phyloP scores from a whole-genome alignment of 1,140 invertebrate species.

The Lerema accius region DNA sequence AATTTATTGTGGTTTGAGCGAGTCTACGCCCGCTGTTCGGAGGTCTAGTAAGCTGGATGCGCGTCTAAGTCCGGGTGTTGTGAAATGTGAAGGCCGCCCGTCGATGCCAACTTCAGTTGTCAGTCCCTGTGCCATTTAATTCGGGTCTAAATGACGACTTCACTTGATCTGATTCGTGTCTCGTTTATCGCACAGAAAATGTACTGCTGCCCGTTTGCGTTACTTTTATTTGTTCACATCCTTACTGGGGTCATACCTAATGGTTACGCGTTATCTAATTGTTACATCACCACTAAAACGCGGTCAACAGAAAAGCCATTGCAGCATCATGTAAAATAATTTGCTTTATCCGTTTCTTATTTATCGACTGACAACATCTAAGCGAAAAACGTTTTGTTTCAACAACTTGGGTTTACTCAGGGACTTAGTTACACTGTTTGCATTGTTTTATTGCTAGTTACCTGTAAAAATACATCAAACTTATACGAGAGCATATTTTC shows the following conservation, averaged over 20 bases:
- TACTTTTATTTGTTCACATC: background rate
- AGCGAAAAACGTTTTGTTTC: background rate
- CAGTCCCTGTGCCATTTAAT: conserved; percentile 74
- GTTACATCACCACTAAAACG: background rate
- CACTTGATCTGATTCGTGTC: background rate
- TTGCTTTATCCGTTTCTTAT: background rate
- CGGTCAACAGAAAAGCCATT: background rate
- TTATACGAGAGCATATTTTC: too few relatives aligned
- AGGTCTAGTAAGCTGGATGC: conserved; percentile 58
- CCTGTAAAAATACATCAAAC: too few relatives aligned
- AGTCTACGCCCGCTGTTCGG: conserved; percentile 48
- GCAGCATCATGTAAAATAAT: background rate
- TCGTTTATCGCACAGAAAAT: too few relatives aligned
- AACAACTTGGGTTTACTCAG: background rate
- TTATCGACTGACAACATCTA: background rate
- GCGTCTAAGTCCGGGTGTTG: conserved; percentile 76
- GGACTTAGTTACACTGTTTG: too few relatives aligned
- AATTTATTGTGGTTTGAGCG: conserved; percentile 44
- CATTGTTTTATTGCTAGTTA: too few relatives aligned
- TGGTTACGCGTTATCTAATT: background rate
- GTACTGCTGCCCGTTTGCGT: too few relatives aligned
- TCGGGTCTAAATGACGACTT: conserved; percentile 45
- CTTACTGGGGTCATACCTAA: background rate
- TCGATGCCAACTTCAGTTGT: conserved; percentile 63
- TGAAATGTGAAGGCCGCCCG: conserved; percentile 78